Conservation (phyloP, 2,113 vertebrate genomes). For the Cavia aperea region DNA sequence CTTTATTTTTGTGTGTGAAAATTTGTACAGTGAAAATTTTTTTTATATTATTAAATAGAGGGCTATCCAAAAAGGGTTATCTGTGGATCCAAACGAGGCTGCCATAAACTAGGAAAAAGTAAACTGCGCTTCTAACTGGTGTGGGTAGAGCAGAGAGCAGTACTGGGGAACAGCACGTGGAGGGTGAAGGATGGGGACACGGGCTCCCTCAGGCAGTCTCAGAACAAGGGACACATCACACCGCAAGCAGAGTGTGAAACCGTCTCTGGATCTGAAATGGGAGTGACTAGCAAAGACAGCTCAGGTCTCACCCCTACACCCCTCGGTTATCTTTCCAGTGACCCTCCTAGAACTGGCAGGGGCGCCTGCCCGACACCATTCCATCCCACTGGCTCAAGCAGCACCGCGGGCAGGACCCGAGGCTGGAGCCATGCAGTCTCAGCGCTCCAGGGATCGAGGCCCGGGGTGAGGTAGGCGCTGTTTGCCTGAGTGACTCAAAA, state of each 20-base stretch:
- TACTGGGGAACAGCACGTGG: background rate
- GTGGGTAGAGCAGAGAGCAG: background rate
- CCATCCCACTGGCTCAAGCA: background rate
- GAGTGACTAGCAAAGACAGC: background rate
- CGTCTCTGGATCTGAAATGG: background rate
- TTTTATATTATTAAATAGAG: background rate
- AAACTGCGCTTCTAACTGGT: background rate
- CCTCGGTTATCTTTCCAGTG: background rate
- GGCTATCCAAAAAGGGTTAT: background rate
- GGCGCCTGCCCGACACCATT: background rate
- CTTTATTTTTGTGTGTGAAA: conserved; percentile 13
- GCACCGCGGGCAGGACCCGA: background rate
- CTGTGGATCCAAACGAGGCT: background rate
- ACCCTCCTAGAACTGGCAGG: background rate
- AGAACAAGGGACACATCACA: background rate
- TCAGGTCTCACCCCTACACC: background rate
- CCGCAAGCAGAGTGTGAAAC: background rate
- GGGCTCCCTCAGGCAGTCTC: background rate
- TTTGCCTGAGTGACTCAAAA: background rate
- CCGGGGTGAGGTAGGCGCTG: background rate
- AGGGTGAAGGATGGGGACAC: background rate
- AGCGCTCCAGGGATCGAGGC: background rate
- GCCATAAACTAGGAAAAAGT: conserved; percentile 5
- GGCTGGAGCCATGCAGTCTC: background rate
- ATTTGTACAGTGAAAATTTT: background rate